Conservation (phyloP, 1,140 invertebrate genomes). For the Drosophila willistoni region DNA sequence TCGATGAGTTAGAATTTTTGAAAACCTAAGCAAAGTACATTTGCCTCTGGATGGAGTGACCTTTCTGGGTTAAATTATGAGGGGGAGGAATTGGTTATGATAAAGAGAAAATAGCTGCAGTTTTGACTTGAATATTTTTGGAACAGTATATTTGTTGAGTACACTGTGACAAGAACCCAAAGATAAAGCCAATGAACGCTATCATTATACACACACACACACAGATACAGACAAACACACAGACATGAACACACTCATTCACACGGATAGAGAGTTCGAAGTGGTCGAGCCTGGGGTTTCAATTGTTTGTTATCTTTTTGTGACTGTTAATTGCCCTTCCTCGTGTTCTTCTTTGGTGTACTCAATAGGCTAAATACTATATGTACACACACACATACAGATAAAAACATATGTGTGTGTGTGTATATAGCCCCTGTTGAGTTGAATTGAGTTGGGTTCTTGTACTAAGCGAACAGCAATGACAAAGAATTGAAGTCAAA, state of each 20-base stretch:
- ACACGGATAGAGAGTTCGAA: constrained; percentile 1
- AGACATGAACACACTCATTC: not conserved
- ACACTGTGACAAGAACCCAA: not conserved
- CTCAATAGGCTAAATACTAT: constrained; percentile 15
- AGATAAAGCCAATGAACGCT: constrained; percentile 18
- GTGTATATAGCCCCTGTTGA: not conserved
- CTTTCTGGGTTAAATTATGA: no score
- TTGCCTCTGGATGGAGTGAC: no score
- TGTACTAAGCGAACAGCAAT: constrained; percentile 13
- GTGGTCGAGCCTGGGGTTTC: constrained; percentile 5
- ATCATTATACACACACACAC: constrained; percentile 12
- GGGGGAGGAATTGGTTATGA: not conserved
- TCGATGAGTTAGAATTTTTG: no score
- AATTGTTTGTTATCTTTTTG: constrained; percentile 22
- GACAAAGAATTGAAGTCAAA: constrained; percentile 22
- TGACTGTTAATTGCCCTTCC: constrained; percentile 22
- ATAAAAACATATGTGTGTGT: not conserved
- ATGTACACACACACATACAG: not conserved
- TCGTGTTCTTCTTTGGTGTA: constrained; percentile 20
- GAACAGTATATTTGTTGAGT: not conserved
- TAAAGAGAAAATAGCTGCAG: no score
- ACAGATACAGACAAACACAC: not conserved
- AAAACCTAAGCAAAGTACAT: no score
- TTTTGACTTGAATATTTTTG: not conserved
- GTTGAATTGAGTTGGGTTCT: constrained; percentile 6